Evolutionary conservation across 2,888 invertebrate genomes (phyloP).

Genomic region (Agrotis puta): DNA sequence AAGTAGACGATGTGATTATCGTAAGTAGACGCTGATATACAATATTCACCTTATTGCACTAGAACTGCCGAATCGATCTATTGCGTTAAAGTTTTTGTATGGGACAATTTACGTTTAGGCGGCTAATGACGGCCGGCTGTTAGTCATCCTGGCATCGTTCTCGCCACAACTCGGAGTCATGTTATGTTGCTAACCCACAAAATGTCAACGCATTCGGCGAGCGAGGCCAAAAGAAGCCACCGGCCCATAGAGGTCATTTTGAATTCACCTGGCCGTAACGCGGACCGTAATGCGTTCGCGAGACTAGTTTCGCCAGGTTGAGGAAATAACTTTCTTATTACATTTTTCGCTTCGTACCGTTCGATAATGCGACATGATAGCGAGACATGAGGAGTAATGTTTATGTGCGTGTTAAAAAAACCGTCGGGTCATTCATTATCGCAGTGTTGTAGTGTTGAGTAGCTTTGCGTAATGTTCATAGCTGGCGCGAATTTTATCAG

Average conservation of each 20-base stretch:
- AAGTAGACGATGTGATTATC: slow-evolving; percentile 83
- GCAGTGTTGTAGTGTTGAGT: slow-evolving; percentile 85
- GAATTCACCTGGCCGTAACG: slow-evolving; percentile 90
- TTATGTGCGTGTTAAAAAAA: slow-evolving; percentile 80
- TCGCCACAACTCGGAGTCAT: slow-evolving; percentile 80
- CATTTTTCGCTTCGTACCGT: slow-evolving; percentile 81
- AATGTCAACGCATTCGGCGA: slow-evolving; percentile 89
- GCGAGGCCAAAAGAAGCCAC: slow-evolving; percentile 90
- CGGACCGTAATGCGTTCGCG: slow-evolving; percentile 89
- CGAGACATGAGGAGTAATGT: slow-evolving; percentile 77
- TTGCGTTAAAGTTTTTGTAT: slow-evolving; percentile 83
- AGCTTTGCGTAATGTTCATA: slow-evolving; percentile 90
- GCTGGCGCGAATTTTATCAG: slow-evolving; percentile 91
- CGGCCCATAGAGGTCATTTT: slow-evolving; percentile 91
- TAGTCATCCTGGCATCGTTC: slow-evolving; percentile 89
- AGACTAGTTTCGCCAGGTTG: slow-evolving; percentile 90
- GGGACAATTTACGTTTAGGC: slow-evolving; percentile 81
- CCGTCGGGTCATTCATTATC: slow-evolving; percentile 88
- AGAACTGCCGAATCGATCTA: slow-evolving; percentile 85
- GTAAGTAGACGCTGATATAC: slow-evolving; percentile 85
- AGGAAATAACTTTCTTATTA: slow-evolving; percentile 90
- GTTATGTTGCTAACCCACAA: slow-evolving; percentile 88
- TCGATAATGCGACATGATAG: slow-evolving; percentile 81
- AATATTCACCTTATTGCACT: slow-evolving; percentile 89
- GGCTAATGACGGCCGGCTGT: slow-evolving; percentile 84